A percentile compares a stretch with the other conserved stretches of the same genome.
Evolutionary conservation across 37 sponge, comb jelly and placozoan species (phyloP).

Genomic region (Chondrosia reniformis): DNA sequence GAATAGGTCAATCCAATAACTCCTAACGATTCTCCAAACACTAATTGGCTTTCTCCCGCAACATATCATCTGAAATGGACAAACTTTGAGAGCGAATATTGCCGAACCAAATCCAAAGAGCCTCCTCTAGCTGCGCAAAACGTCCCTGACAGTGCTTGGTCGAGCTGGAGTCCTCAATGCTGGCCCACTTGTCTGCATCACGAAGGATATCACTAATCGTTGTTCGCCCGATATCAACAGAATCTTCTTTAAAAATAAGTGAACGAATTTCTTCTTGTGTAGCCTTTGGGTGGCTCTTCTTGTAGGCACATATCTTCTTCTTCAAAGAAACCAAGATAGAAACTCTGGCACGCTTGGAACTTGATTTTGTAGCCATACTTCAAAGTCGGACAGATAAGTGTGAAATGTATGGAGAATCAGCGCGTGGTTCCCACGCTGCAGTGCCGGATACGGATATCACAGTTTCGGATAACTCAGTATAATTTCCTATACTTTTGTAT

Average conservation of each 20-base stretch:
- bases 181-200: not conserved
- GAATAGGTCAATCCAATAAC: slow-evolving; percentile 1
- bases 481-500: no score
- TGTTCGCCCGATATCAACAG: not conserved
- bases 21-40: not conserved
- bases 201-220: not conserved
- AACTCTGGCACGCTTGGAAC: not conserved
- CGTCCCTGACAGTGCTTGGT: not conserved
- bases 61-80: slow-evolving; percentile 7
- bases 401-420: no score
- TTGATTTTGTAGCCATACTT: no score
- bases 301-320: not conserved
- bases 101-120: slow-evolving; percentile 21
- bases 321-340: not conserved
- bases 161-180: not conserved
- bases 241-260: not conserved
- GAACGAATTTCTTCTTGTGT: not conserved
- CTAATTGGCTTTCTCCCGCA: not conserved
- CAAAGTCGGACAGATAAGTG: no score
- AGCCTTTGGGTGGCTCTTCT: not conserved
- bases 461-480: no score
- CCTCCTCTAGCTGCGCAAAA: not conserved
- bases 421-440: no score
- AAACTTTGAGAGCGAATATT: not conserved
- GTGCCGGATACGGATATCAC: no score